A percentile compares a stretch with the other conserved stretches of the same genome.
phyloP scores from a whole-genome alignment of 2,888 invertebrate genomes.

The Morinoia aosen region DNA sequence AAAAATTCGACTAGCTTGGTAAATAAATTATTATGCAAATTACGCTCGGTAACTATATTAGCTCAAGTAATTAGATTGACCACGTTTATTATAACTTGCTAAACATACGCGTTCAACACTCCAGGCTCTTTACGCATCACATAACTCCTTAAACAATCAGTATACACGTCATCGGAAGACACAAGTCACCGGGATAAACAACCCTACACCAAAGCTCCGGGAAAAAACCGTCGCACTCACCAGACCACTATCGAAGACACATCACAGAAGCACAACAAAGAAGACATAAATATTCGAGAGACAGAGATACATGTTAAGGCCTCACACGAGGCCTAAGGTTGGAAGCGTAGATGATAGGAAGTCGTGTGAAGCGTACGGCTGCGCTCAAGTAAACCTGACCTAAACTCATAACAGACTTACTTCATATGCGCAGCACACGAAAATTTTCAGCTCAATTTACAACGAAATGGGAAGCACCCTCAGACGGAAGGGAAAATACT shows the following conservation, averaged over 20 bases:
- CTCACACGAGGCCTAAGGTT: neutral
- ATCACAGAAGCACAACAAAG: neutral
- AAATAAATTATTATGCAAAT: too few relatives aligned
- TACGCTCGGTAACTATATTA: neutral
- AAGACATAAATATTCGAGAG: neutral
- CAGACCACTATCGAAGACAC: neutral
- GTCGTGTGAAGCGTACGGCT: neutral
- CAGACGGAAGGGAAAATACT: too few relatives aligned
- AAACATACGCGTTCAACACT: neutral
- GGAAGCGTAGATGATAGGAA: neutral
- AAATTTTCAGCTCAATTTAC: neutral
- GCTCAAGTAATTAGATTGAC: neutral
- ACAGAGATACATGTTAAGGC: neutral
- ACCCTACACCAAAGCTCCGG: neutral
- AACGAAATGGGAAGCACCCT: too few relatives aligned
- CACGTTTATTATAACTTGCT: neutral
- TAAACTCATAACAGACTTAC: neutral
- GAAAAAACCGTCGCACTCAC: neutral
- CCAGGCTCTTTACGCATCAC: neutral
- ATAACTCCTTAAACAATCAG: neutral
- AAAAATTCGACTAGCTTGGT: too few relatives aligned
- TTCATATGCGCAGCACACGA: neutral
- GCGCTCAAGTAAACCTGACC: neutral
- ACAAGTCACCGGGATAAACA: neutral
- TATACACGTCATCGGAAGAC: neutral